Conservation (phyloP, 2,113 vertebrate genomes). For the Myxocyprinus asiaticus region DNA sequence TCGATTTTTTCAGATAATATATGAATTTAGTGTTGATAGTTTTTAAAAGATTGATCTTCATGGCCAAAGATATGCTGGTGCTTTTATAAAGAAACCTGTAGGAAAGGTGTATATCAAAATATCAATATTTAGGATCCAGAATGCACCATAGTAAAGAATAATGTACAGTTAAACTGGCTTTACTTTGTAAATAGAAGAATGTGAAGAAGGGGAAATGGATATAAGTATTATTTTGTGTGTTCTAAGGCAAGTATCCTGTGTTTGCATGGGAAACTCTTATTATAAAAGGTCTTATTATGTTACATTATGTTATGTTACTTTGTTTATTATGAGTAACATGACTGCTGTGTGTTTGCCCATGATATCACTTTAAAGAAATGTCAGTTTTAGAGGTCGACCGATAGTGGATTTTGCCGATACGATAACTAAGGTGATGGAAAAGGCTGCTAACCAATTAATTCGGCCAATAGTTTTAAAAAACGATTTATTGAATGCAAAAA, state of each 20-base stretch:
- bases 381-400: not conserved
- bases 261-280: conserved; percentile 18
- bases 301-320: not conserved
- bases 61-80: conserved; percentile 44
- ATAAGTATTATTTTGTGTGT: conserved; percentile 10
- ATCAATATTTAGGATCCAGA: not conserved
- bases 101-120: not conserved
- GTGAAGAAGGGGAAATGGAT: not conserved
- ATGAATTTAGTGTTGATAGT: conserved; percentile 15
- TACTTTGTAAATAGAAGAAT: conserved; percentile 20
- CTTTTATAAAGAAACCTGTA: conserved; percentile 13
- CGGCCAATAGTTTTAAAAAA: too few relatives aligned
- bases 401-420: too few relatives aligned
- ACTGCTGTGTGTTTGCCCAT: conserved; percentile 11
- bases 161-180: conserved; percentile 7
- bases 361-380: not conserved
- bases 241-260: not conserved
- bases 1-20: not conserved
- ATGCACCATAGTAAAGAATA: not conserved
- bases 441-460: too few relatives aligned
- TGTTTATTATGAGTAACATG: not conserved
- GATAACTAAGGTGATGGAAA: too few relatives aligned
- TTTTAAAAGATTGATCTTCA: conserved; percentile 13
- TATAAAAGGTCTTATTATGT: conserved; percentile 3
- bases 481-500: too few relatives aligned